These are phyloP conservation scores for Microplitis deprimator DNA, from an alignment of 2,888 invertebrate species.

Conservation along the genomic window DNA sequence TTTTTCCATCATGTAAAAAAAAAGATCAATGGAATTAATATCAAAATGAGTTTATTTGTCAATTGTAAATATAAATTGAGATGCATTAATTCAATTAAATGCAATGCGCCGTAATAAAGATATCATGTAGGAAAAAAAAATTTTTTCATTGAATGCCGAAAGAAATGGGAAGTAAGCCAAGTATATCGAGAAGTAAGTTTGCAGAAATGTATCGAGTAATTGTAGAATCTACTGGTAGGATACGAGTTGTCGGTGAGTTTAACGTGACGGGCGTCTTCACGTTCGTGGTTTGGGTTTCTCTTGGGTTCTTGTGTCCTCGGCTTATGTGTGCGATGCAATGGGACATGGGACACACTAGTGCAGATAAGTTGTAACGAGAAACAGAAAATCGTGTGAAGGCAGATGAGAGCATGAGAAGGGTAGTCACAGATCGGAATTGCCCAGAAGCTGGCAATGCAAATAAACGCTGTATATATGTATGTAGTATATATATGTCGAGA, in stretches of 20 bases:
- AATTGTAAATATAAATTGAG: neutral
- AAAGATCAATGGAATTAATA: neutral
- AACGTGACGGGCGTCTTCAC: conserved; percentile 59
- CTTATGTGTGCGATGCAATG: conserved; percentile 4
- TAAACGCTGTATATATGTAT: neutral
- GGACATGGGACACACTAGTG: neutral
- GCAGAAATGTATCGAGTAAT: conserved; percentile 65
- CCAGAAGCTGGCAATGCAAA: neutral
- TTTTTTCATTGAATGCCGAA: conserved; percentile 16
- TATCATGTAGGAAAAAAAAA: conserved; percentile 8
- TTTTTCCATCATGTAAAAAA: neutral
- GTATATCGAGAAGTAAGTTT: conserved; percentile 56
- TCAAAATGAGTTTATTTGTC: neutral
- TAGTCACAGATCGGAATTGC: neutral
- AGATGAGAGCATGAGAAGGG: too few species aligned
- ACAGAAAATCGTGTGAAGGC: neutral
- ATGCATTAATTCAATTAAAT: neutral
- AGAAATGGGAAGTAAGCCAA: conserved; percentile 15
- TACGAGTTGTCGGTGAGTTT: conserved; percentile 64
- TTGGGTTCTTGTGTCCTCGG: neutral
- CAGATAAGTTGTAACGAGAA: conserved; percentile 3
- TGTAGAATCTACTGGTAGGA: conserved; percentile 66
- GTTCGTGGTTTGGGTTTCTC: conserved; percentile 50
- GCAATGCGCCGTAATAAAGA: neutral
- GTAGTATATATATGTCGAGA: neutral